Percentiles rank a stretch among this genome's conserved stretches.
Evolutionary conservation across 2,113 vertebrate species (phyloP).

Genomic region (Lophura nycthemera): DNA sequence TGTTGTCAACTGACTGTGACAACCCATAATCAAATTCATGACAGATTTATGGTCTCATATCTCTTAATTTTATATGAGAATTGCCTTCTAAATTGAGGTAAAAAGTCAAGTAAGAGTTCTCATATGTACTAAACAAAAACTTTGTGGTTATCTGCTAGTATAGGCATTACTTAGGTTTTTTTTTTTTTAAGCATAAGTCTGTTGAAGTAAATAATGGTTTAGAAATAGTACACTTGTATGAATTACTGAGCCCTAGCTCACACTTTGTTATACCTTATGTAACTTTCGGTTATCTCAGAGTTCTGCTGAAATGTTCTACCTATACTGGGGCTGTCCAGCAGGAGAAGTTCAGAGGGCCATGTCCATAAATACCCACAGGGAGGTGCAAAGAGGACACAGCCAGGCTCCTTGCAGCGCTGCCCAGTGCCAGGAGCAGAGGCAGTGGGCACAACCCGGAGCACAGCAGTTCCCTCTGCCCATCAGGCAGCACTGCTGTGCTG

Average conservation of each 20-base stretch:
- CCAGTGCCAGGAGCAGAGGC: neutral
- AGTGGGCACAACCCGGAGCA: neutral
- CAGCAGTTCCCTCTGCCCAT: too few species aligned
- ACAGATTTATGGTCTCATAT: neutral
- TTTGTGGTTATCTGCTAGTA: neutral
- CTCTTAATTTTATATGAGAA: neutral
- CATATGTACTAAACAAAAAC: neutral
- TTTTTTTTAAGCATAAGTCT: neutral
- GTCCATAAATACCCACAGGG: neutral
- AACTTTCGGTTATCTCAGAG: neutral
- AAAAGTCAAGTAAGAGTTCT: neutral
- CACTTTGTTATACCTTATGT: neutral
- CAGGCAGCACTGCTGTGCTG: too few species aligned
- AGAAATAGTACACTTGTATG: neutral
- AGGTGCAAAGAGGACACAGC: neutral
- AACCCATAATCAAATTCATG: neutral
- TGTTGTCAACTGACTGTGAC: neutral
- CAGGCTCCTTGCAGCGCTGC: neutral
- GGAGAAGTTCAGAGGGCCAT: too few species aligned
- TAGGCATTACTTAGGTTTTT: neutral
- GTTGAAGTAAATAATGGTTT: neutral
- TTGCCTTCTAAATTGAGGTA: neutral
- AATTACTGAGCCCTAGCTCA: neutral
- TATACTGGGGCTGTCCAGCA: neutral
- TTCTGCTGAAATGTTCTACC: neutral